A percentile compares a stretch with the other conserved stretches of the same genome.
Conservation (phyloP, 30 jellyfish, hydroid and myxozoan genomes). For the Pelagia noctiluca region DNA sequence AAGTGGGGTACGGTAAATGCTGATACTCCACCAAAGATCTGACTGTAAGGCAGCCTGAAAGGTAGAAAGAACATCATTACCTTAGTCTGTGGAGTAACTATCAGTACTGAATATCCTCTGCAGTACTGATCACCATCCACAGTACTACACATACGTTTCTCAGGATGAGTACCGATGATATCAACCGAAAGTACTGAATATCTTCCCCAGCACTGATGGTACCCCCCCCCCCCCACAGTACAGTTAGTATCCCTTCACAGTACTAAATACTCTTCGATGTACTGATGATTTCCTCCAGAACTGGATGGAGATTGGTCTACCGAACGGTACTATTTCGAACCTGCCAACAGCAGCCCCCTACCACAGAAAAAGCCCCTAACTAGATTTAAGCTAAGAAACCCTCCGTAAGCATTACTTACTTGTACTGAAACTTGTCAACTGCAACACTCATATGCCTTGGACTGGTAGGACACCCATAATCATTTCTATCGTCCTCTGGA, state of each 20-base stretch:
- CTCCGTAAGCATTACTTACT: slow-evolving; percentile 17
- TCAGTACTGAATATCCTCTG: not conserved
- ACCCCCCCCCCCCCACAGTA: not conserved
- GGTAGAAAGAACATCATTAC: too few relatives aligned
- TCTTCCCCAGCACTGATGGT: not conserved
- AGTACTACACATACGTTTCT: too few relatives aligned
- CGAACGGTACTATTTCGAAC: too few relatives aligned
- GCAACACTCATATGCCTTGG: slow-evolving; percentile 81
- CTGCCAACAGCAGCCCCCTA: too few relatives aligned
- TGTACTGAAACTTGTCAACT: slow-evolving; percentile 55
- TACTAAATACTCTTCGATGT: too few relatives aligned
- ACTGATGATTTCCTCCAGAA: too few relatives aligned
- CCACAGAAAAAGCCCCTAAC: not conserved
- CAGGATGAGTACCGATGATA: too few relatives aligned
- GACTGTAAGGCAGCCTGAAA: slow-evolving; percentile 41
- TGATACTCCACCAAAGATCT: slow-evolving; percentile 75
- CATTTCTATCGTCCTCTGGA: slow-evolving; percentile 64
- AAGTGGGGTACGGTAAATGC: slow-evolving; percentile 44
- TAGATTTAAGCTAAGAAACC: too few relatives aligned
- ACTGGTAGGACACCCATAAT: slow-evolving; percentile 64
- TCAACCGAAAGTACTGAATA: not conserved
- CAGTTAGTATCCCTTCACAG: too few relatives aligned
- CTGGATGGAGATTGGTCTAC: too few relatives aligned
- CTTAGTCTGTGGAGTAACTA: not conserved
- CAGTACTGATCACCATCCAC: not conserved